A percentile compares a stretch with the other conserved stretches of the same genome.
Evolutionary conservation across 2,888 invertebrate species (phyloP).

Genomic region (Panopea generosa): DNA sequence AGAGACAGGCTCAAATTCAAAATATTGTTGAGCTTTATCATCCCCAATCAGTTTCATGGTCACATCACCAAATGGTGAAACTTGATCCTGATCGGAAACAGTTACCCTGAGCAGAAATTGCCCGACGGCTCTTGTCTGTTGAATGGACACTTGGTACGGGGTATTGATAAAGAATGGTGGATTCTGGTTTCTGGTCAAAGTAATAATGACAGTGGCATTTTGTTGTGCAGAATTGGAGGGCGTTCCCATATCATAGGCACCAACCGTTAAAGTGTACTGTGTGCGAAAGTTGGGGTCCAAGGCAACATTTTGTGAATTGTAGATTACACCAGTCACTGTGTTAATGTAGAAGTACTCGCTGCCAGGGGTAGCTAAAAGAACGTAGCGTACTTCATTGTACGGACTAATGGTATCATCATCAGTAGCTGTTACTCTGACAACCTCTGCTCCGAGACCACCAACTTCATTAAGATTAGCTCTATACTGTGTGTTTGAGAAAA

Average conservation of each 20-base stretch:
- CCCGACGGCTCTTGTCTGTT: conserved; percentile 49
- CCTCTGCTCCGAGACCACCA: conserved; percentile 56
- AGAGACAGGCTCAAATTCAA: conserved; percentile 66
- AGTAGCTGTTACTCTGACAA: conserved; percentile 62
- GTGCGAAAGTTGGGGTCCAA: conserved; percentile 60
- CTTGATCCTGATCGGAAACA: conserved; percentile 57
- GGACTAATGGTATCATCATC: conserved; percentile 68
- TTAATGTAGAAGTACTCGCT: conserved; percentile 74
- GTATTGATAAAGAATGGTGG: conserved; percentile 56
- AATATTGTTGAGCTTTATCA: conserved; percentile 71
- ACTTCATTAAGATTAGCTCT: conserved; percentile 58
- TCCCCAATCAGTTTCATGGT: conserved; percentile 68
- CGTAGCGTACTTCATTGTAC: conserved; percentile 68
- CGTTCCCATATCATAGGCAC: conserved; percentile 69
- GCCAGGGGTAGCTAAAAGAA: conserved; percentile 46
- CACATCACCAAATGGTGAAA: conserved; percentile 69
- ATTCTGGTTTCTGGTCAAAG: conserved; percentile 64
- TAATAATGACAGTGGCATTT: conserved; percentile 62
- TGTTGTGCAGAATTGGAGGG: conserved; percentile 51
- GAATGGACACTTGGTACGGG: conserved; percentile 47
- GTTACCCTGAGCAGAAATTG: conserved; percentile 50
- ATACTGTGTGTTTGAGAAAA: conserved; percentile 52
- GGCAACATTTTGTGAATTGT: conserved; percentile 70
- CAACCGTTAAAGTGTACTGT: conserved; percentile 41
- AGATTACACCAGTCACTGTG: conserved; percentile 70